Percentiles rank a stretch among this genome's conserved stretches.
phyloP scores from a whole-genome alignment of 2,797 vertebrate species.

The Lithobates sylvaticus region DNA sequence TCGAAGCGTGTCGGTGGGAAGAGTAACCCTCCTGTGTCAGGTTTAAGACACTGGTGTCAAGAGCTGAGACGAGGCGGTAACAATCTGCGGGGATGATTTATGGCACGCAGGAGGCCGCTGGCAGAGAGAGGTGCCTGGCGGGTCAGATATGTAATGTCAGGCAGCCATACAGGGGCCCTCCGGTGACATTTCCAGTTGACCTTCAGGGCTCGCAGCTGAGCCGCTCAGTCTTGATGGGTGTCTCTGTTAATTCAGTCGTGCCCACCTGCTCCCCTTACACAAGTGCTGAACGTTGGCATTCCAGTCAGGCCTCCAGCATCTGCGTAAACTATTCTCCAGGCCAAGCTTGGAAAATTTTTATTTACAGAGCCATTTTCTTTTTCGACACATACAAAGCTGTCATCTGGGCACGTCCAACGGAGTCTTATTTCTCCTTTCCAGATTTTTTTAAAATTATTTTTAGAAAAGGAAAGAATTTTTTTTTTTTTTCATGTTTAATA shows the following conservation, averaged over 20 bases:
- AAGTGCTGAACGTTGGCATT: slow-evolving; percentile 1
- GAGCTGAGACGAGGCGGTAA: slow-evolving; percentile 1
- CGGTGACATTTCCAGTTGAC: slow-evolving; percentile 52
- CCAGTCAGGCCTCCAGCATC: not conserved
- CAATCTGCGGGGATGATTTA: slow-evolving; percentile 40
- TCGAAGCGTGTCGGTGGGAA: slow-evolving; percentile 7
- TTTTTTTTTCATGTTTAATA: too few relatives aligned
- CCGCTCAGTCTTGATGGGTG: slow-evolving; percentile 21
- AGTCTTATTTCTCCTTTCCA: too few relatives aligned
- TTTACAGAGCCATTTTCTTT: not conserved
- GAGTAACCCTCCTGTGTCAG: slow-evolving; percentile 8
- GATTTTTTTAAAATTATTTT: too few relatives aligned
- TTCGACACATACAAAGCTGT: not conserved
- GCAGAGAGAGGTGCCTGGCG: slow-evolving; percentile 42
- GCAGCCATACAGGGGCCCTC: slow-evolving; percentile 36
- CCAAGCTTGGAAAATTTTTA: not conserved
- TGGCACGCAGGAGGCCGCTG: slow-evolving; percentile 14
- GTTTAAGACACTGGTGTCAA: slow-evolving; percentile 10
- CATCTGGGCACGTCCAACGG: too few relatives aligned
- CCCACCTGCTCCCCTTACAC: slow-evolving; percentile 45
- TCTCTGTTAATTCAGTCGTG: slow-evolving; percentile 21
- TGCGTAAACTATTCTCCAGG: not conserved
- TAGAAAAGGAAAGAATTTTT: too few relatives aligned
- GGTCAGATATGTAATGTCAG: slow-evolving; percentile 59
- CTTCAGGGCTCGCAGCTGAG: slow-evolving; percentile 35